Conservation (phyloP, 2,797 vertebrate genomes). For the Clamator glandarius region DNA sequence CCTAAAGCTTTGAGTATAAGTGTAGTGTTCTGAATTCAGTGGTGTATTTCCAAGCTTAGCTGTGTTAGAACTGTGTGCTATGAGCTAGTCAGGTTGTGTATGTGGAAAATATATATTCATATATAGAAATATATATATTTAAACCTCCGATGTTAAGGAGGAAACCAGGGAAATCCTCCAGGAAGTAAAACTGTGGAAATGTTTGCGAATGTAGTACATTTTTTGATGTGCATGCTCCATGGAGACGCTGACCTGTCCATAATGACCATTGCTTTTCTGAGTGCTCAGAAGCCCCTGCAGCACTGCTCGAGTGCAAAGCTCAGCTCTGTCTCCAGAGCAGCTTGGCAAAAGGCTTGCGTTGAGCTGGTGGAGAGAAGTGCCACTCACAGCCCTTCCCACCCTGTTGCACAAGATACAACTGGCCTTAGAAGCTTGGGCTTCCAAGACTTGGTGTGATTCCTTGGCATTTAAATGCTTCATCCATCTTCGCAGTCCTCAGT, state of each 20-base stretch:
- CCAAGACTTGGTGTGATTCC: background rate
- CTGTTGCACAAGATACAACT: background rate
- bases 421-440: conserved; percentile 6
- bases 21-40: conserved; percentile 64
- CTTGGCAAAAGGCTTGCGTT: background rate
- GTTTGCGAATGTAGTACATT: conserved; percentile 46
- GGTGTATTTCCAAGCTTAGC: conserved; percentile 61
- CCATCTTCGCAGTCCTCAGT: background rate
- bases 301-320: background rate
- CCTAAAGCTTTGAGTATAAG: conserved; percentile 58
- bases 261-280: conserved; percentile 12
- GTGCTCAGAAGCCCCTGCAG: conserved; percentile 19
- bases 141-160: conserved; percentile 51
- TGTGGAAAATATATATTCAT: conserved; percentile 52
- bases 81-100: conserved; percentile 69
- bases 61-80: conserved; percentile 73
- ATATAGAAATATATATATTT: conserved; percentile 44
- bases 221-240: conserved; percentile 36
- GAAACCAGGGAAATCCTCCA: conserved; percentile 53
- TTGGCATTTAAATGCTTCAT: background rate
- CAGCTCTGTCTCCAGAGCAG: background rate
- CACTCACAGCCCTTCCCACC: background rate
- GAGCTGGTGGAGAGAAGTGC: background rate
- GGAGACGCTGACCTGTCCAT: conserved; percentile 21
- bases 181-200: conserved; percentile 69